Evolutionary conservation across 2,888 invertebrate genomes (phyloP).

Genomic region (Heteromyza rotundicornis): DNA sequence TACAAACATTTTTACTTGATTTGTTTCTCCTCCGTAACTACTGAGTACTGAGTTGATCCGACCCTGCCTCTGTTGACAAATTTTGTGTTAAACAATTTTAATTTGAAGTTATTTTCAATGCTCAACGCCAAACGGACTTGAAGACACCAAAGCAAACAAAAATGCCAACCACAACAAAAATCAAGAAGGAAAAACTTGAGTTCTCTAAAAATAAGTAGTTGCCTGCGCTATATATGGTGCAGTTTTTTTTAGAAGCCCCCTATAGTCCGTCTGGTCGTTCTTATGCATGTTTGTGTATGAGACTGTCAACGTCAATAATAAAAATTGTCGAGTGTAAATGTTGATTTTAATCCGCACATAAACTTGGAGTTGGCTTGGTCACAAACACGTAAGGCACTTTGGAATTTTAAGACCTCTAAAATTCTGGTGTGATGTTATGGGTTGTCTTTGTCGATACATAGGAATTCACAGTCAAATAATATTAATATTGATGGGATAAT

Average conservation of each 20-base stretch:
- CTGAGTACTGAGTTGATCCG: too few species aligned
- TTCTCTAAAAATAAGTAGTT: background rate
- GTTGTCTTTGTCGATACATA: too few species aligned
- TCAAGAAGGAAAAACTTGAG: background rate
- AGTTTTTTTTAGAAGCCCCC: background rate
- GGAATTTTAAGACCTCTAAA: too few species aligned
- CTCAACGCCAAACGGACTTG: background rate
- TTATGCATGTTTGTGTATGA: background rate
- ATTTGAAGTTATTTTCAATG: constrained; percentile 1
- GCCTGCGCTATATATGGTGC: background rate
- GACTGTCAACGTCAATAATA: background rate
- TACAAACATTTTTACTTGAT: too few species aligned
- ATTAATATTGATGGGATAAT: too few species aligned
- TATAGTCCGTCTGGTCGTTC: background rate
- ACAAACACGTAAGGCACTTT: too few species aligned
- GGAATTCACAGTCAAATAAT: too few species aligned
- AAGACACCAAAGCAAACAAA: background rate
- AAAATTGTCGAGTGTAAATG: background rate
- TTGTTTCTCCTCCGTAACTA: too few species aligned
- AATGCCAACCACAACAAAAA: background rate
- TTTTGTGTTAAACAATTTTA: background rate
- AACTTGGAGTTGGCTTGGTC: too few species aligned
- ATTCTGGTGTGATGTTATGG: too few species aligned
- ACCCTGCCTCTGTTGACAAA: background rate
- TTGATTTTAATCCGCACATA: too few species aligned